Base-by-base conservation (phyloP, 2,113 vertebrate species). In the Oophaga pumilio region DNA sequence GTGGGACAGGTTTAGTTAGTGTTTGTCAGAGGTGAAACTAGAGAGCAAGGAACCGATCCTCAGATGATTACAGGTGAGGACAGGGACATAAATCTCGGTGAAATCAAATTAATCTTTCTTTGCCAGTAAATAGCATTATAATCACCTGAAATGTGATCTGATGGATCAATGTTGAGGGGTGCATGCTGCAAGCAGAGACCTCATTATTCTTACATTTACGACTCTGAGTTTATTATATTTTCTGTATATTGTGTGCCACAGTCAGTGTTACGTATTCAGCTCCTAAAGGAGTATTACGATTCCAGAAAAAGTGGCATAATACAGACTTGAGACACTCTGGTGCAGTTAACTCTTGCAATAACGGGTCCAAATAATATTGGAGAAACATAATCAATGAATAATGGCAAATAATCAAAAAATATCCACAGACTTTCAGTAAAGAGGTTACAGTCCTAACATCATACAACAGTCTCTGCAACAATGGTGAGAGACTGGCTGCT, bases 151-250 rank as follows among this genome's bases (percentile, higher is more conserved):
- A 95, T 94, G 93, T 89, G 91, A 91, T 69, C 90, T 94, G 95
- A 96, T 94, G 93, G 94, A 95, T 94, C 90, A 91, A 93, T 93
- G 92, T 88, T 93, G 94, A 95, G 85, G 91, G 89, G 89, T 26
- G 89, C 91, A 90, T 89, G 89, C 90, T 91, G 90, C 80, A 90
- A 90, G 49, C 92, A 90, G 86, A 88, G 89, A 90, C 83, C 89
- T 92, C 93, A 95, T 95, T 95, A 94, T 90, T 94, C 93, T 95
- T 95, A 91, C 94, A 93, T 94, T 95, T 94, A 74, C 89, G 89
- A 50, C 33, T 88, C 20, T 90, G 91, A 91, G 89, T 89, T 89
- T 88, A 92, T 95, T 93, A 94, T 10, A 91, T 91, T 91, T 90
- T 87, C 88, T 90, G 90, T 90, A 93, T 92, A 92, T 90, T 71